Evolutionary conservation across 1,140 invertebrate species (phyloP).

Genomic region (Drosophila busckii): DNA sequence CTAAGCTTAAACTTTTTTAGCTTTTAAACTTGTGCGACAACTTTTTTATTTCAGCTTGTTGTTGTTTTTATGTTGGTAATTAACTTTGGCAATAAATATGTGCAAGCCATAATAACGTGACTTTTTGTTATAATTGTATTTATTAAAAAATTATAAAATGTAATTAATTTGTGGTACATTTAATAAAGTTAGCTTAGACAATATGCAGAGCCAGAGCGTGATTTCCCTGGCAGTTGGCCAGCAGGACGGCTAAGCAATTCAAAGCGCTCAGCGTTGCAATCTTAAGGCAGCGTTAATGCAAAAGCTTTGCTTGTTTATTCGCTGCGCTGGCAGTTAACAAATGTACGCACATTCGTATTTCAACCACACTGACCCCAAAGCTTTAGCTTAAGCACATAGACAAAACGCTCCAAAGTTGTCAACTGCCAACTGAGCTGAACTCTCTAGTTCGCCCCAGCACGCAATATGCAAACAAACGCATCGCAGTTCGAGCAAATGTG

Average conservation of each 20-base stretch:
- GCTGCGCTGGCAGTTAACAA: conserved; percentile 69
- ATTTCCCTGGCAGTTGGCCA: too few species aligned
- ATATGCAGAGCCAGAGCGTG: too few species aligned
- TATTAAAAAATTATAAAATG: too few species aligned
- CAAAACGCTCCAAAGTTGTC: neutral
- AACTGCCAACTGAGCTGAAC: conserved; percentile 15
- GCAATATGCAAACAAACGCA: conserved; percentile 69
- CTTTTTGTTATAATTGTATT: too few species aligned
- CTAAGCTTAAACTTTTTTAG: conserved; percentile 35
- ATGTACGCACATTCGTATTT: conserved; percentile 67
- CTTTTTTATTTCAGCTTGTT: conserved; percentile 19
- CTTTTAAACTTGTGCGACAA: conserved; percentile 23
- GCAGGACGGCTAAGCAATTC: too few species aligned
- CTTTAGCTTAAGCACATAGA: neutral
- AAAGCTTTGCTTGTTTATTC: conserved; percentile 62
- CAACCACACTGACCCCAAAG: conserved; percentile 37
- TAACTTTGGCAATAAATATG: conserved; percentile 56
- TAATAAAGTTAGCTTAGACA: conserved; percentile 20
- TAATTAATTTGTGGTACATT: too few species aligned
- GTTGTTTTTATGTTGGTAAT: conserved; percentile 38
- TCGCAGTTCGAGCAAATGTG: conserved; percentile 66
- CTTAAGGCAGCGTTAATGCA: conserved; percentile 49
- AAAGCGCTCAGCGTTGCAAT: too few species aligned
- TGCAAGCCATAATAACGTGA: neutral
- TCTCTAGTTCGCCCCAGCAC: conserved; percentile 29